phyloP scores from a whole-genome alignment of 2,797 vertebrate genomes.

The Manis pentadactyla region DNA sequence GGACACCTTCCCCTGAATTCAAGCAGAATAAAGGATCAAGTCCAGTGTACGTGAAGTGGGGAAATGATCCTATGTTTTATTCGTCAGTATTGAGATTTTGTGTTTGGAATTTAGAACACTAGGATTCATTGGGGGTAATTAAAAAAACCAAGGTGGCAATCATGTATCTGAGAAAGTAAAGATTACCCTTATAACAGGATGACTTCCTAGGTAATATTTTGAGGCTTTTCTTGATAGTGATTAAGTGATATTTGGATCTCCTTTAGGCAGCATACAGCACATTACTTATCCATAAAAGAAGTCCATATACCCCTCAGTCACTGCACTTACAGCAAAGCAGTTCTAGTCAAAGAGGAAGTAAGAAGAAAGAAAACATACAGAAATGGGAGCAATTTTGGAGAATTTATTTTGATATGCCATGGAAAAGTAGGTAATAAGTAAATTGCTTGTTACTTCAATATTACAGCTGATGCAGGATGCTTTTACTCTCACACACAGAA shows the following conservation, averaged over 20 bases:
- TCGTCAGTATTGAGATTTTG: neutral
- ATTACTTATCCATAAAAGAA: slow-evolving; percentile 5
- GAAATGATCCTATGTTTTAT: neutral
- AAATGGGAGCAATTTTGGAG: slow-evolving; percentile 23
- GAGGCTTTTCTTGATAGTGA: slow-evolving; percentile 44
- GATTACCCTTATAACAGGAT: neutral
- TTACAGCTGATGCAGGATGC: neutral
- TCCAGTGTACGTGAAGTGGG: neutral
- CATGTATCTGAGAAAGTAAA: neutral
- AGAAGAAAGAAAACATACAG: slow-evolving; percentile 27
- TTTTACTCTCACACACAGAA: slow-evolving; percentile 27
- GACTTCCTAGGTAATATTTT: neutral
- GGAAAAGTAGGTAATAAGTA: slow-evolving; percentile 34
- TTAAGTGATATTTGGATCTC: neutral
- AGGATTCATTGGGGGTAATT: neutral
- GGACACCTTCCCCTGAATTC: neutral
- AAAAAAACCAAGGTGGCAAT: neutral
- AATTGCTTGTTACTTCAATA: neutral
- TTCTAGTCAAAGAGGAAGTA: neutral
- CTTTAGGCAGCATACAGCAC: neutral
- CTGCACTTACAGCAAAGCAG: neutral
- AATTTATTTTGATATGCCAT: slow-evolving; percentile 42
- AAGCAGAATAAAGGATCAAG: neutral
- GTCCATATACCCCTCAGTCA: neutral
- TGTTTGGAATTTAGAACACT: neutral